A percentile compares a stretch with the other conserved stretches of the same genome.
Conservation (phyloP, 2,888 invertebrate species). For the Diogma glabrata region DNA sequence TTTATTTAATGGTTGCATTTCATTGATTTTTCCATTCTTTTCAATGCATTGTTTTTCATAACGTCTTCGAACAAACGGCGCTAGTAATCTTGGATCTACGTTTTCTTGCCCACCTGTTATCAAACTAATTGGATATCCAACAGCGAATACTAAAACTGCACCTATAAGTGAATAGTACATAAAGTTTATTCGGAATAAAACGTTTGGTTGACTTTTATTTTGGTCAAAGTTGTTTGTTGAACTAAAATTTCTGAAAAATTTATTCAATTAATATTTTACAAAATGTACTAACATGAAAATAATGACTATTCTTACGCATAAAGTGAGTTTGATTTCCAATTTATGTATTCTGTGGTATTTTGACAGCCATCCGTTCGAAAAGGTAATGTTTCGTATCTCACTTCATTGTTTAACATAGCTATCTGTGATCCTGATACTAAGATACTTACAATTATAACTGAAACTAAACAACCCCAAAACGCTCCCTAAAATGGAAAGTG, state of each 20-base stretch:
- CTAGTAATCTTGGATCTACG: slow-evolving; percentile 17
- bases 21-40: too few relatives aligned
- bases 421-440: slow-evolving; percentile 42
- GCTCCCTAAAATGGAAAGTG: slow-evolving; percentile 46
- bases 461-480: slow-evolving; percentile 41
- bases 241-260: too few relatives aligned
- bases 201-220: too few relatives aligned
- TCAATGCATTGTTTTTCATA: too few relatives aligned
- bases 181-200: slow-evolving; percentile 52
- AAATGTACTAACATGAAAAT: too few relatives aligned
- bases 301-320: too few relatives aligned
- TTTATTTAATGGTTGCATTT: too few relatives aligned
- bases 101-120: slow-evolving; percentile 32
- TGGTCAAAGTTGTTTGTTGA: too few relatives aligned
- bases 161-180: slow-evolving; percentile 59
- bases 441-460: slow-evolving; percentile 40
- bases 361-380: slow-evolving; percentile 19
- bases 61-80: slow-evolving; percentile 14
- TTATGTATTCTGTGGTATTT: too few relatives aligned
- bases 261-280: too few relatives aligned
- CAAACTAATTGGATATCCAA: slow-evolving; percentile 51
- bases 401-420: slow-evolving; percentile 29
- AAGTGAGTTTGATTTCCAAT: too few relatives aligned
- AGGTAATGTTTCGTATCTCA: slow-evolving; percentile 14
- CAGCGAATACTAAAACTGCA: slow-evolving; percentile 43